Base-by-base conservation (phyloP, 1,140 invertebrate genomes). In the Apis dorsata region DNA sequence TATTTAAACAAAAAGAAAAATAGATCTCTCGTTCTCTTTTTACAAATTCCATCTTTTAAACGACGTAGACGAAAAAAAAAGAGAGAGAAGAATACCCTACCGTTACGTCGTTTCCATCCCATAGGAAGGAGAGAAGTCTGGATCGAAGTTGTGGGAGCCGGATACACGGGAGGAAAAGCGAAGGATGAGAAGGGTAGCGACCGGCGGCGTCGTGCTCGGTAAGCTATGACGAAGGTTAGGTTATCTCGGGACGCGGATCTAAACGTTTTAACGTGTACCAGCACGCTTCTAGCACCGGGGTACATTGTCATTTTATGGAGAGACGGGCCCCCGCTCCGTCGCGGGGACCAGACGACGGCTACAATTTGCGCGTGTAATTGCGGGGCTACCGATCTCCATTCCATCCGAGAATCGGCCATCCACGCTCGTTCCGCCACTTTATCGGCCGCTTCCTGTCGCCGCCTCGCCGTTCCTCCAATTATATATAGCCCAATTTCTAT, bases 171-270 rank as follows among this genome's bases (percentile, higher is more conserved):
- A 59, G 75, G 69, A 79, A 83, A 77, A 73, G 59, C n/a, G 19
- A 63, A 24, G 63, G 34, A 44, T 44, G 63, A 74, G 72, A 73
- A 79, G 68, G 66, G 63, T 44, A 70, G 44, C 53, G 49, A 91
- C 89, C 49, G 55, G 91, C 90, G 92, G 91, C 92, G 91, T 92
- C 90, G 92, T 88, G 92, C 92, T 92, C 88, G 92, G 92, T 91
- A 92, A 92, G 89, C 92, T 93, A 92, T 92, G 92, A 93, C 92
- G 92, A 92, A 92, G 92, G 92, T 93, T 92, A 92, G 88, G 86
- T 90, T 93, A 93, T 93, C 91, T 93, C 84, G 79, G 83, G 86
- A 84, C 86, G 86, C 83, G 90, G 90, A 93, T 93, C 92, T 93
- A 90, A 91, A 92, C 91, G 90, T 92, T 92, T 92, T 92, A 90